Percentiles rank a stretch among this genome's conserved stretches.
Evolutionary conservation across 2,113 vertebrate genomes (phyloP).

Genomic region (Dromas ardeola): DNA sequence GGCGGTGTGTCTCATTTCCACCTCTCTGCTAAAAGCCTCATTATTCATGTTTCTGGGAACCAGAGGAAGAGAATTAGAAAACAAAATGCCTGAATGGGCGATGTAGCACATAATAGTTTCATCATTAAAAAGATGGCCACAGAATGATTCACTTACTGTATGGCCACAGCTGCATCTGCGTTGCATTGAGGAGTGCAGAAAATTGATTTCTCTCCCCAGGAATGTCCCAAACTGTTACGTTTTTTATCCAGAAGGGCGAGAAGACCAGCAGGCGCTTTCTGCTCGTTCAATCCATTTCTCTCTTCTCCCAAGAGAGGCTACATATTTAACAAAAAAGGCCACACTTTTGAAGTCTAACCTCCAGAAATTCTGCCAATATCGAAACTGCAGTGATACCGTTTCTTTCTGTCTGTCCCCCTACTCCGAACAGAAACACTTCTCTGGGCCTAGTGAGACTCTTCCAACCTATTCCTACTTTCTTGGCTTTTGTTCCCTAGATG

Average conservation of each 20-base stretch:
- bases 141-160: conserved; percentile 39
- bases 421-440: not conserved
- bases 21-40: not conserved
- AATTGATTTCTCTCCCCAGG: not conserved
- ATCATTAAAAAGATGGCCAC: conserved; percentile 11
- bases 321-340: not conserved
- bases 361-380: not conserved
- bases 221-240: not conserved
- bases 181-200: not conserved
- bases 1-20: not conserved
- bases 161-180: not conserved
- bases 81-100: conserved; percentile 40
- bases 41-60: conserved; percentile 13
- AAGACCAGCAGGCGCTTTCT: not conserved
- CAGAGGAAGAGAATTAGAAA: conserved; percentile 17
- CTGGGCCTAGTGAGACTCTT: not conserved
- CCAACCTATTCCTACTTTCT: not conserved
- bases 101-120: not conserved
- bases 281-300: not conserved
- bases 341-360: not conserved
- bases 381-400: not conserved
- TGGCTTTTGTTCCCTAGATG: not conserved
- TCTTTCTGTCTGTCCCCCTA: not conserved
- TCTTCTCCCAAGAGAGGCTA: not conserved
- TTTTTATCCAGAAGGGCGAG: not conserved